Evolutionary conservation across 2,797 vertebrate species (phyloP).

Genomic region (Diglossa cyanea): DNA sequence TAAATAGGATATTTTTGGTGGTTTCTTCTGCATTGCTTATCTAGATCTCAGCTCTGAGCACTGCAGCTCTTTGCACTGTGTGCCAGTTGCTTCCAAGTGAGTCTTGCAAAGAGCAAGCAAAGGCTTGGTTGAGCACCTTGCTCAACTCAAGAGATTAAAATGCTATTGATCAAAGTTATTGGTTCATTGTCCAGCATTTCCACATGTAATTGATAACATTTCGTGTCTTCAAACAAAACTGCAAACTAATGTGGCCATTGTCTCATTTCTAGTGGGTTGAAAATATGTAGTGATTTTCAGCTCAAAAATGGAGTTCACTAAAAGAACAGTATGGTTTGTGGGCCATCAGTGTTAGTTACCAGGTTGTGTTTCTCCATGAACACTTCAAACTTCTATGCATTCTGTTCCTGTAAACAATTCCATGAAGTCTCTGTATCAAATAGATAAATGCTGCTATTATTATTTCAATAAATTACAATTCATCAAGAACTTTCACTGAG

Average conservation of each 20-base stretch:
- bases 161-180: background rate
- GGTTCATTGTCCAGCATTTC: constrained; percentile 1
- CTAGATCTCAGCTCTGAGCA: fast-evolving
- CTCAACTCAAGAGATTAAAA: background rate
- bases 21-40: background rate
- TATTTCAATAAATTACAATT: background rate
- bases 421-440: background rate
- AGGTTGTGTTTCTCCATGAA: background rate
- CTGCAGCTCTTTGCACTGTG: background rate
- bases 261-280: background rate
- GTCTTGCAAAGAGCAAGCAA: background rate
- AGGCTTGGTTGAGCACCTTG: background rate
- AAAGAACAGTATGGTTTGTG: background rate
- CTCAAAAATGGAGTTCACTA: background rate
- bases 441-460: background rate
- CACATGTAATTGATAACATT: background rate
- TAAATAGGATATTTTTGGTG: background rate
- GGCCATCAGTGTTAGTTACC: background rate
- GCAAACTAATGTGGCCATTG: background rate
- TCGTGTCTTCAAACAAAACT: background rate
- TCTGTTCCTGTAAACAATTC: background rate
- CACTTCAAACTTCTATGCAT: background rate
- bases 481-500: background rate
- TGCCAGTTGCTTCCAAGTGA: fast-evolving
- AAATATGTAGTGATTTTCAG: background rate